Base-by-base conservation (phyloP, 2,888 invertebrate genomes). In the Xestobium rufovillosum region DNA sequence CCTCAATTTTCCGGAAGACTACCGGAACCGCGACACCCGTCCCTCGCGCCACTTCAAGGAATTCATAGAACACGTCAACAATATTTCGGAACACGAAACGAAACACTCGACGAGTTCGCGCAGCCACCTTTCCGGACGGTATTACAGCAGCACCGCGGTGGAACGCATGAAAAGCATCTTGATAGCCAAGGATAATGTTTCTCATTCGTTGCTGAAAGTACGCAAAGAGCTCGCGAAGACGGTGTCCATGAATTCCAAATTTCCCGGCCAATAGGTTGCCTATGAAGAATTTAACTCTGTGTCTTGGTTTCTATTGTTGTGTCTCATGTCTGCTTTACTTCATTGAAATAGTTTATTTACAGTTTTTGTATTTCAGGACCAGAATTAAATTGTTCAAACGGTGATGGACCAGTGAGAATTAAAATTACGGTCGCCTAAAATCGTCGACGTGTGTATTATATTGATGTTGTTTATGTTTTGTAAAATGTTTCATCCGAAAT, bases 321-420 rank as follows among this genome's bases (percentile, higher is more conserved):
- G 3, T 25, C 31, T 26, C n/a, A 29, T 11, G 12, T 29, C 15
- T 30, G 4, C 14, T 13, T 8, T 8, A 14, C 31, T 11, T 31
- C 14, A 19, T 13, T 15, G 30, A 36, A 12, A 32, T 14, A 11
- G 6, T 36, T 32, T 31, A 25, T 25, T 42, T n/a, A n/a, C n/a
- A n/a, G n/a, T 47, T 51, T 50, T 54, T 53, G 39, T 53, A 48
- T 60, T 61, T 57, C 56, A 61, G 61, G 55, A 45, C 53, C 52
- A 54, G 59, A 59, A 51, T 55, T 59, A 63, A 61, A 58, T 60
- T 55, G 55, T 50, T 55, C 59, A 60, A 56, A 55, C 53, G 52
- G 54, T 55, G 57, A 58, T 45, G 53, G 49, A 43, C 47, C 50
- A 32, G 44, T 55, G 49, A 51, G 49, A 53, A 54, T 57, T 39